These are phyloP conservation scores for Diachasma alloeum DNA, from an alignment of 1,140 invertebrate genomes.

Conservation along the genomic window DNA sequence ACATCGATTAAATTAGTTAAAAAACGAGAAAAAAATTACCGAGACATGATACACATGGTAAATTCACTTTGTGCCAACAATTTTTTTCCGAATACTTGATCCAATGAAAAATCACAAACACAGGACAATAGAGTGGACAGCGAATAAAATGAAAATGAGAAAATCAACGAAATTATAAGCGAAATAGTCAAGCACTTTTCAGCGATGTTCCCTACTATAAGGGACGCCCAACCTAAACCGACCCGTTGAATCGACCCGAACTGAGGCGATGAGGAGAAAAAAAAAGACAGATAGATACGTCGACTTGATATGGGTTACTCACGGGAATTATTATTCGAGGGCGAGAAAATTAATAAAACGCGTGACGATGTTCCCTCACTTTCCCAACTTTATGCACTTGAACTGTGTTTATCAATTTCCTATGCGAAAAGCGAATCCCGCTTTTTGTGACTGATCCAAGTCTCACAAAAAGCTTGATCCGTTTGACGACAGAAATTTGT, in stretches of 20 bases:
- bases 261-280: not conserved
- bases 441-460: conserved; percentile 65
- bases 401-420: conserved; percentile 38
- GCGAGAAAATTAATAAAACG: not conserved
- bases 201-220: not conserved
- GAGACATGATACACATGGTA: not conserved
- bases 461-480: conserved; percentile 66
- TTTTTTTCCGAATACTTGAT: not conserved
- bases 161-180: not conserved
- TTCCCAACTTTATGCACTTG: not conserved
- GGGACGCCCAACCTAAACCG: conserved; percentile 6
- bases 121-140: not conserved
- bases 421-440: conserved; percentile 66
- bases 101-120: not conserved
- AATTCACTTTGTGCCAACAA: not conserved
- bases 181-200: not conserved
- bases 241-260: not conserved
- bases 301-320: not conserved
- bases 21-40: not conserved
- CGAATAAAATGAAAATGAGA: not conserved
- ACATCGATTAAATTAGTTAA: not conserved
- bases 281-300: not conserved
- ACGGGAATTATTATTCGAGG: not conserved
- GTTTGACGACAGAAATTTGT: conserved; percentile 62
- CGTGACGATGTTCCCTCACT: not conserved